Conservation (phyloP, 2,888 invertebrate species). For the Polylopha cassiicola region DNA sequence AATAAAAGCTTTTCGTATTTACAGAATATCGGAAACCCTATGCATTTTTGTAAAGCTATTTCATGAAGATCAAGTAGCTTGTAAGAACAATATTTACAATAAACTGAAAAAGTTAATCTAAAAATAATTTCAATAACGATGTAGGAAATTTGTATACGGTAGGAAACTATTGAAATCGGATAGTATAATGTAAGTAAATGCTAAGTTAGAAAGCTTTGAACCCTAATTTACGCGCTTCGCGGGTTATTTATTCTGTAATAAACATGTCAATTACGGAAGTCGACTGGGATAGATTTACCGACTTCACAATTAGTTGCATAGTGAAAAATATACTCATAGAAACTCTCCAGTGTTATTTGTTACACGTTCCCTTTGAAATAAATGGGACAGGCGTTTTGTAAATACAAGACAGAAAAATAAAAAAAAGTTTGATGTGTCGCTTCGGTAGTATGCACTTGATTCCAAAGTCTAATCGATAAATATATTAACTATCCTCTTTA, state of each 20-base stretch:
- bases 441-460: no score
- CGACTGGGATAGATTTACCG: constrained; percentile 47
- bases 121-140: no score
- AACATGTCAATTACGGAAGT: constrained; percentile 57
- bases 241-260: constrained; percentile 56
- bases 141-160: no score
- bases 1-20: no score
- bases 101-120: no score
- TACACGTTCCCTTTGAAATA: constrained; percentile 8
- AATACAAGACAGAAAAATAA: constrained; percentile 30
- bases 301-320: constrained; percentile 28
- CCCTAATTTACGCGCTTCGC: constrained; percentile 49
- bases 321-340: constrained; percentile 27
- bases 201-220: constrained; percentile 48
- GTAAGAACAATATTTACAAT: no score
- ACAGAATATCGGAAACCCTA: no score
- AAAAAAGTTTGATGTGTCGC: constrained; percentile 32
- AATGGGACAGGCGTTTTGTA: constrained; percentile 12
- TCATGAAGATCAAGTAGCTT: no score
- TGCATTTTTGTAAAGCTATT: no score
- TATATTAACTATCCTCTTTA: no score
- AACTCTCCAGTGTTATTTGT: constrained; percentile 7
- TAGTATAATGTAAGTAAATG: constrained; percentile 36
- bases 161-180: constrained; percentile 32
- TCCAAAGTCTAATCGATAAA: no score